These are phyloP conservation scores for Samia ricini DNA, from an alignment of 1,140 invertebrate genomes.

Conservation along the genomic window DNA sequence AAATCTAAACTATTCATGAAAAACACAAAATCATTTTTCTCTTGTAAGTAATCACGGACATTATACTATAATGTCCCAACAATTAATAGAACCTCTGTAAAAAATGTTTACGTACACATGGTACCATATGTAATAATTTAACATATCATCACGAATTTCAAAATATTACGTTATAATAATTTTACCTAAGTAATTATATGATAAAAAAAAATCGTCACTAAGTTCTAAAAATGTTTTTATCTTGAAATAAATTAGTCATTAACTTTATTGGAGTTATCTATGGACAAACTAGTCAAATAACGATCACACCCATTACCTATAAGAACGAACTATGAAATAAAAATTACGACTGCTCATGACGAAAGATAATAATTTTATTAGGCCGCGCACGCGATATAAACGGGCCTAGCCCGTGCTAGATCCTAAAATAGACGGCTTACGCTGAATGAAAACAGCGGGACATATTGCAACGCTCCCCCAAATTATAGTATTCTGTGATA, in stretches of 20 bases:
- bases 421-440: conserved; percentile 9
- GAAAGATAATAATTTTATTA: conserved; percentile 8
- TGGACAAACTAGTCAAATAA: not conserved
- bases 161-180: not conserved
- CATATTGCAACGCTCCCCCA: not conserved
- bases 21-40: no score
- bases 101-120: no score
- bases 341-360: not conserved
- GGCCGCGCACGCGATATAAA: not conserved
- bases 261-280: not conserved
- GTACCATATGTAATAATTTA: no score
- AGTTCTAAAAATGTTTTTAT: not conserved
- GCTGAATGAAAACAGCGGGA: not conserved
- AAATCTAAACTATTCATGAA: no score
- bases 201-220: not conserved
- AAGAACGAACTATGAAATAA: not conserved
- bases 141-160: not conserved
- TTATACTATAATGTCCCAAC: no score
- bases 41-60: no score
- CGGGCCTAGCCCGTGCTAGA: conserved; percentile 6
- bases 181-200: not conserved
- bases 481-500: not conserved
- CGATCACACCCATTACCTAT: not conserved
- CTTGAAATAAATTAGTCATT: not conserved
- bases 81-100: no score